These are phyloP conservation scores for Lordiphosa collinella DNA, from an alignment of 1,140 invertebrate genomes.

Conservation along the genomic window DNA sequence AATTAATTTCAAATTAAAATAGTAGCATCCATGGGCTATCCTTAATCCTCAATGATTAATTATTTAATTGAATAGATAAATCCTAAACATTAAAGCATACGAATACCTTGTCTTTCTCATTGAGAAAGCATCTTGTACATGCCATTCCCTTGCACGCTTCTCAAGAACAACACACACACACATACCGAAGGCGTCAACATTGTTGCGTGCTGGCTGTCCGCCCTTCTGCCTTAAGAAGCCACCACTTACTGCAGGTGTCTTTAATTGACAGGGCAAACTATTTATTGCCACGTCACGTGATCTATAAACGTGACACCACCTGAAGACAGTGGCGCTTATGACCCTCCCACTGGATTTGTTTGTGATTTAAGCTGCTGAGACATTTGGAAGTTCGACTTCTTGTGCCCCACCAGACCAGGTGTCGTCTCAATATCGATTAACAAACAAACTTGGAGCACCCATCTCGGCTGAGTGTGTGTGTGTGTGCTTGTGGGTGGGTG, in stretches of 20 bases:
- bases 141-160: background rate
- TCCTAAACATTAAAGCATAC: too few relatives aligned
- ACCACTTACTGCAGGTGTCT: conserved; percentile 52
- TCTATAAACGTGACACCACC: conserved; percentile 47
- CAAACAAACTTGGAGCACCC: conserved; percentile 54
- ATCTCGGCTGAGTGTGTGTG: conserved; percentile 7
- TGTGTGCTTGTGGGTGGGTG: conserved; percentile 7
- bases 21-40: too few relatives aligned
- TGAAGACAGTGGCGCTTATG: conserved; percentile 14
- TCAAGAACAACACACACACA: conserved; percentile 1
- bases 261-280: conserved; percentile 72
- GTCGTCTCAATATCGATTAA: conserved; percentile 62
- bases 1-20: too few relatives aligned
- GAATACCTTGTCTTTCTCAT: too few relatives aligned
- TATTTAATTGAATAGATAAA: too few relatives aligned
- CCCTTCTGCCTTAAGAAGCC: conserved; percentile 6
- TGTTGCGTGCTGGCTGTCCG: conserved; percentile 14
- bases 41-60: too few relatives aligned
- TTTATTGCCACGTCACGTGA: conserved; percentile 72
- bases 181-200: conserved; percentile 37
- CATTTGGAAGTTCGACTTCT: conserved; percentile 29
- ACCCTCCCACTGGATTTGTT: too few relatives aligned
- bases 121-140: too few relatives aligned
- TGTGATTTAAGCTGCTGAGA: conserved; percentile 55
- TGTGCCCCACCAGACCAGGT: conserved; percentile 24